phyloP scores from a whole-genome alignment of 1,140 invertebrate genomes.

The Pachypeltis micranthus region DNA sequence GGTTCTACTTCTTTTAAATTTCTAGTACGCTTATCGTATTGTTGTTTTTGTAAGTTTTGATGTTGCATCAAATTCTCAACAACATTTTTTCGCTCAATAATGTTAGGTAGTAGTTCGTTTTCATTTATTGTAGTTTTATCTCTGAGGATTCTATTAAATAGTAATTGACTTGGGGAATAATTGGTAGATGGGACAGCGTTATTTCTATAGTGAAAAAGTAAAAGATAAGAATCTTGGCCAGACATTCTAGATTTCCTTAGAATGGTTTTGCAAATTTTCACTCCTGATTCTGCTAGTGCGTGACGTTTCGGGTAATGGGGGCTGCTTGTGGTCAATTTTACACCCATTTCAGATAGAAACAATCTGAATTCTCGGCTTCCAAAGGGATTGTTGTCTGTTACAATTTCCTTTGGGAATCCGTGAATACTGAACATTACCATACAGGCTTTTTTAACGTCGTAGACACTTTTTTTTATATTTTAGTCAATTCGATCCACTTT shows the following conservation, averaged over 20 bases:
- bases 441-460: neutral
- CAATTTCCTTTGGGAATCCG: constrained; percentile 4
- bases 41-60: neutral
- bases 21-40: neutral
- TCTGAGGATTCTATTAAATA: neutral
- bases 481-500: neutral
- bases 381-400: neutral
- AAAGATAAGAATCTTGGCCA: constrained; percentile 1
- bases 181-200: neutral
- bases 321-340: constrained; percentile 3
- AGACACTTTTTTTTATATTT: neutral
- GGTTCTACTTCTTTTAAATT: neutral
- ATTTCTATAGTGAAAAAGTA: constrained; percentile 7
- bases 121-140: neutral
- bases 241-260: neutral
- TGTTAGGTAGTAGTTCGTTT: no score
- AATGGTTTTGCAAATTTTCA: neutral
- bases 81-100: neutral
- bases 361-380: neutral
- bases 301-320: constrained; percentile 1
- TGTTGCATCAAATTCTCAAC: neutral
- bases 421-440: neutral
- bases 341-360: neutral
- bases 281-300: neutral
- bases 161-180: neutral